Percentiles rank a stretch among this genome's conserved stretches.
Evolutionary conservation across 2,888 invertebrate genomes (phyloP).

Genomic region (Hymenopus coronatus): DNA sequence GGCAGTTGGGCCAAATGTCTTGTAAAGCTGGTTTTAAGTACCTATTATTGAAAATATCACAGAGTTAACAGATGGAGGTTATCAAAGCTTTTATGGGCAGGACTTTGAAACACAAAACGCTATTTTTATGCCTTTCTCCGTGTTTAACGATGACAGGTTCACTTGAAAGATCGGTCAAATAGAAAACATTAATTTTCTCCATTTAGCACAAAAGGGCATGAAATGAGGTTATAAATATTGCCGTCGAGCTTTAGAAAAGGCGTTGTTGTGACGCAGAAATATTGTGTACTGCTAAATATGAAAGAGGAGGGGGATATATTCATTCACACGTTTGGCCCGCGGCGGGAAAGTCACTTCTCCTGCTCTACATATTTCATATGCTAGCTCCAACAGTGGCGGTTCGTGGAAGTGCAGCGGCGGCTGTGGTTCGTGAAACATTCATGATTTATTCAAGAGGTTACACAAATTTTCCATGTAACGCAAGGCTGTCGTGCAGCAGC

Average conservation of each 20-base stretch:
- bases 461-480: neutral
- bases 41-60: no score
- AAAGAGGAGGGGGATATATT: neutral
- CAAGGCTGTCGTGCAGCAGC: neutral
- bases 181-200: neutral
- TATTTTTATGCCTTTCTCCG: neutral
- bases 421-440: neutral
- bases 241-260: neutral
- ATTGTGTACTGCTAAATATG: neutral
- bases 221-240: neutral
- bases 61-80: no score
- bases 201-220: neutral
- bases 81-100: no score
- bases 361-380: neutral
- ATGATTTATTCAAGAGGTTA: neutral
- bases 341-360: neutral
- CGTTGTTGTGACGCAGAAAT: neutral
- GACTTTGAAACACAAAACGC: neutral
- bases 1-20: no score
- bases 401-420: neutral
- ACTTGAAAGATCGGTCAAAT: neutral
- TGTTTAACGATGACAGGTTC: neutral
- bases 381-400: neutral
- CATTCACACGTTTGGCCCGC: neutral
- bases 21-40: no score